Percentiles rank a stretch among this genome's conserved stretches.
These are phyloP conservation scores for Oreohelix idahoensis DNA, from an alignment of 1,140 invertebrate species.

Conservation along the genomic window DNA sequence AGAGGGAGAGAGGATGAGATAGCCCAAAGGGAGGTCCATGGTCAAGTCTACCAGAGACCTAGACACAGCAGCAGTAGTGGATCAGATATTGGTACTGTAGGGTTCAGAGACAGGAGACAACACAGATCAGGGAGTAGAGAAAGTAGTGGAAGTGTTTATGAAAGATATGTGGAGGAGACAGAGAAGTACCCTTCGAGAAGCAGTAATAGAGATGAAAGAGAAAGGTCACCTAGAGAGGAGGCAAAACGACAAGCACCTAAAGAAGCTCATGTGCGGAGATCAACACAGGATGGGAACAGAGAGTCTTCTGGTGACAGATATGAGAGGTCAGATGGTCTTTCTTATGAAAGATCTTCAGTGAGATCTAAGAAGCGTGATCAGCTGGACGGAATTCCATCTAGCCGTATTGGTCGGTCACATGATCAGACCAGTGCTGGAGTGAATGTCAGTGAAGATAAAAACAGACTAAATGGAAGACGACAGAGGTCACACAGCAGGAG, in stretches of 20 bases:
- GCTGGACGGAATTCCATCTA: slow-evolving; percentile 21
- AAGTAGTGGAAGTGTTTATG: background rate
- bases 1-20: slow-evolving; percentile 20
- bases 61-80: slow-evolving; percentile 33
- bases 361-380: slow-evolving; percentile 15
- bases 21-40: background rate
- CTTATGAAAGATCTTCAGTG: slow-evolving; percentile 8
- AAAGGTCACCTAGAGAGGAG: background rate
- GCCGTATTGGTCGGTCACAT: background rate
- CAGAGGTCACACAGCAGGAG: slow-evolving; percentile 17
- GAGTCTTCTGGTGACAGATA: slow-evolving; percentile 18
- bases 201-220: background rate
- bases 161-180: slow-evolving; percentile 16
- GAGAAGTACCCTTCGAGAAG: slow-evolving; percentile 2
- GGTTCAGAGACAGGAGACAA: slow-evolving; percentile 8
- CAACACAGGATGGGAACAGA: slow-evolving; percentile 10
- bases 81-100: background rate
- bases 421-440: slow-evolving; percentile 7
- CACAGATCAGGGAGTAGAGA: slow-evolving; percentile 18
- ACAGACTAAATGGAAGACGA: background rate
- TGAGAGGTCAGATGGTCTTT: background rate
- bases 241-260: background rate
- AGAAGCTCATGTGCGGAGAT: slow-evolving; percentile 4
- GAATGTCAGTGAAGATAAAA: background rate
- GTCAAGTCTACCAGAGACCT: background rate